Percentiles rank a stretch among this genome's conserved stretches.
Evolutionary conservation across 2,113 vertebrate species (phyloP).

Genomic region (Chinchilla lanigera): DNA sequence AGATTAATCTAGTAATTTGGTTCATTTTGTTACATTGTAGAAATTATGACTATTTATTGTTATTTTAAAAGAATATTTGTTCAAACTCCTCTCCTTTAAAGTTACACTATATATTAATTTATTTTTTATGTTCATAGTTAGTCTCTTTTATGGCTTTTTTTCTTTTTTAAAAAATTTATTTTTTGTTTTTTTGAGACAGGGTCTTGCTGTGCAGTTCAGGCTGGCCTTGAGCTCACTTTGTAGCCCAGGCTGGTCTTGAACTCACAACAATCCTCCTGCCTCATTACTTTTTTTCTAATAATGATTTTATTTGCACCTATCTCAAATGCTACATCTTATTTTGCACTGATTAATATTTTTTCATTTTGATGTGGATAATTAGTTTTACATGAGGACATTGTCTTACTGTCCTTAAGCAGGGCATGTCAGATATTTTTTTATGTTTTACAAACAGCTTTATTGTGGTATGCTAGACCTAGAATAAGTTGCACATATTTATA

Average conservation of each 20-base stretch:
- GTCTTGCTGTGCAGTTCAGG: too few species aligned
- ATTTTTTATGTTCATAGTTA: background rate
- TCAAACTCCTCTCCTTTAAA: background rate
- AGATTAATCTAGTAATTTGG: background rate
- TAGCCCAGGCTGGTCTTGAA: too few species aligned
- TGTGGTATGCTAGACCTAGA: background rate
- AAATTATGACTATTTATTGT: background rate
- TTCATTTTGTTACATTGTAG: slow-evolving; percentile 12
- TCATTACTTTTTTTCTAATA: too few species aligned
- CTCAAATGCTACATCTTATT: background rate
- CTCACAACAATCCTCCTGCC: background rate
- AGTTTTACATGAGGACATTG: background rate
- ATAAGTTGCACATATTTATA: background rate
- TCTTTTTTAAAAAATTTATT: background rate
- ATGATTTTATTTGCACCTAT: too few species aligned
- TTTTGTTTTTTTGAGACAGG: background rate
- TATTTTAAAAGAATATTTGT: background rate
- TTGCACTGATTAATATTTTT: background rate
- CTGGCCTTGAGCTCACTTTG: too few species aligned
- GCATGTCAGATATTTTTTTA: background rate
- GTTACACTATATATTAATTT: background rate
- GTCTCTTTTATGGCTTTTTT: background rate
- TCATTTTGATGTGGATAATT: background rate
- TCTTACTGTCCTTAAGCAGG: background rate
- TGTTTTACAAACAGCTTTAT: background rate